Conservation (phyloP, 92 coral and sea anemone genomes). For the Porites divaricata region DNA sequence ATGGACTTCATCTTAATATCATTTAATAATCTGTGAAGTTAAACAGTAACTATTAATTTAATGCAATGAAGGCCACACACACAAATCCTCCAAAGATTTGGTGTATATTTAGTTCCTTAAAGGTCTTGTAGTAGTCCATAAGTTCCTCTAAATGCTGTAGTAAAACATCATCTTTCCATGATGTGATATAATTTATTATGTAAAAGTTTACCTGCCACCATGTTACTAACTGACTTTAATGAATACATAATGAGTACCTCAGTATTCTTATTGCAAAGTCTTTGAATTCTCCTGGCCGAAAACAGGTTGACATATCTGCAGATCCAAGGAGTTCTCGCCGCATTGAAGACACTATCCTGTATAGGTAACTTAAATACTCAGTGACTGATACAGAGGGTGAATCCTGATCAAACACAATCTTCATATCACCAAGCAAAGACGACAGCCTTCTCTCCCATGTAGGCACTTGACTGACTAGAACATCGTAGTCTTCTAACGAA, state of each 20-base stretch:
- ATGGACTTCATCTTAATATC: too few relatives aligned
- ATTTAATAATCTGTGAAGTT: too few relatives aligned
- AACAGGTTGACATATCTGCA: slow-evolving; percentile 36
- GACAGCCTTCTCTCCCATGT: slow-evolving; percentile 75
- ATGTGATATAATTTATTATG: too few relatives aligned
- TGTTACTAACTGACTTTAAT: too few relatives aligned
- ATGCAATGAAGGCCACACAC: too few relatives aligned
- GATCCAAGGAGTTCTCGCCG: slow-evolving; percentile 42
- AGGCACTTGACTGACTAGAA: slow-evolving; percentile 72
- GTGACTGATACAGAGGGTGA: slow-evolving; percentile 72
- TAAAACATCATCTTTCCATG: too few relatives aligned
- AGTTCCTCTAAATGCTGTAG: too few relatives aligned
- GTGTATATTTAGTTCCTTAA: too few relatives aligned
- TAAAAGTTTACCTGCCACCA: too few relatives aligned
- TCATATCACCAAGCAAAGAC: slow-evolving; percentile 59
- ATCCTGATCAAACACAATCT: slow-evolving; percentile 53
- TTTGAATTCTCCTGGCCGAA: slow-evolving; percentile 71
- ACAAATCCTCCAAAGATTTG: too few relatives aligned
- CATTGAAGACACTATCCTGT: slow-evolving; percentile 75
- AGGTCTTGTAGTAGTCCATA: too few relatives aligned
- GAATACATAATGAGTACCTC: slow-evolving; percentile 33
- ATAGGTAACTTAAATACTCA: slow-evolving; percentile 77
- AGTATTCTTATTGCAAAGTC: slow-evolving; percentile 57
- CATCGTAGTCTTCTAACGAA: slow-evolving; percentile 78
- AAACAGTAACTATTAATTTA: too few relatives aligned